Evolutionary conservation across 1,140 invertebrate species (phyloP).

Genomic region (Chironomus striatipennis): DNA sequence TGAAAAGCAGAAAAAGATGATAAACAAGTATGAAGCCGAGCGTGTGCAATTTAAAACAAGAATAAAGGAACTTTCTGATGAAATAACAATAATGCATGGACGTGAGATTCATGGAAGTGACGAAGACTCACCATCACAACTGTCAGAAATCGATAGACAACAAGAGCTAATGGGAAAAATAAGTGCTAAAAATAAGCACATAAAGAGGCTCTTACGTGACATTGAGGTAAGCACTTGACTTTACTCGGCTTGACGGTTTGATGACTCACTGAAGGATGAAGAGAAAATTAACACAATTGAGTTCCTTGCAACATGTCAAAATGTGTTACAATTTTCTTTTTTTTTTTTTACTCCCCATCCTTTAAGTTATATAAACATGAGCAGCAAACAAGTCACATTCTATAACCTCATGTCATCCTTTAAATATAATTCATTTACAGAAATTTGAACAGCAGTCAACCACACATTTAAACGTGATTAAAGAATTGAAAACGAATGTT

Average conservation of each 20-base stretch:
- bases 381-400: too few species aligned
- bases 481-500: constrained; percentile 29
- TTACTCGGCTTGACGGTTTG: too few species aligned
- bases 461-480: constrained; percentile 35
- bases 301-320: too few species aligned
- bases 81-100: constrained; percentile 2
- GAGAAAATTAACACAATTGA: too few species aligned
- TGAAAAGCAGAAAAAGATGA: background rate
- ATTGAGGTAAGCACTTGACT: constrained; percentile 33
- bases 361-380: too few species aligned
- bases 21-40: constrained; percentile 4
- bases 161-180: constrained; percentile 38
- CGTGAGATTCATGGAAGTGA: background rate
- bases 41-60: background rate
- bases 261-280: too few species aligned
- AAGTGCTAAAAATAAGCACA: constrained; percentile 39
- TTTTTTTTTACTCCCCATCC: too few species aligned
- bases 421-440: constrained; percentile 27
- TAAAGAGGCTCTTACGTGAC: constrained; percentile 36
- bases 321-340: too few species aligned
- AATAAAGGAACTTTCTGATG: constrained; percentile 24
- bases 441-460: constrained; percentile 36
- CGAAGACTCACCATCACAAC: constrained; percentile 35
- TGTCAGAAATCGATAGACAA: constrained; percentile 38
- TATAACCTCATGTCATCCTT: background rate